Conservation (phyloP, 2,888 invertebrate genomes). For the Epistrophe eligans region DNA sequence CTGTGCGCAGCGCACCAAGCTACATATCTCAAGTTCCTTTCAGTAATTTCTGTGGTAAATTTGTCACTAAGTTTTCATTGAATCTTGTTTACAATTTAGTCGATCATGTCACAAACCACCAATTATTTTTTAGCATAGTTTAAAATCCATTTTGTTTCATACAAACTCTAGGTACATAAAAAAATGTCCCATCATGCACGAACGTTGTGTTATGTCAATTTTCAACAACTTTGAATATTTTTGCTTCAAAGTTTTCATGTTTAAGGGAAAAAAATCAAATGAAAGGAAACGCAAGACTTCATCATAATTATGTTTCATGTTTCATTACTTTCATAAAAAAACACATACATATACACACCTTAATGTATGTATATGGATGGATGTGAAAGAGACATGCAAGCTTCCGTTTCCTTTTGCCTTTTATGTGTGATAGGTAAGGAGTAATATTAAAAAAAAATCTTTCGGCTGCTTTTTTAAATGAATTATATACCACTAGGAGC, state of each 20-base stretch:
- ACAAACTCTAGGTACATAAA: neutral
- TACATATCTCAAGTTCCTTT: neutral
- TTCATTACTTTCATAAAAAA: conserved; percentile 66
- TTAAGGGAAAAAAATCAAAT: neutral
- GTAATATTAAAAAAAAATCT: too few relatives aligned
- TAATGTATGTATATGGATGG: conserved; percentile 13
- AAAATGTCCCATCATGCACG: conserved; percentile 17
- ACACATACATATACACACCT: conserved; percentile 35
- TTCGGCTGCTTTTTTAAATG: neutral
- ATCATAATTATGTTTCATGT: conserved; percentile 67
- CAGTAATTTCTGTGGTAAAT: neutral
- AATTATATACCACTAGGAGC: neutral
- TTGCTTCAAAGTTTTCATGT: conserved; percentile 9
- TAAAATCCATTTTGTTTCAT: conserved; percentile 18
- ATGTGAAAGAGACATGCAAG: conserved; percentile 53
- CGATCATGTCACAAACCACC: conserved; percentile 33
- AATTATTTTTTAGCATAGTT: conserved; percentile 24
- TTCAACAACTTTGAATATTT: conserved; percentile 29
- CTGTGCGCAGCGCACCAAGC: too few relatives aligned
- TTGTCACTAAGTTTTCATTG: neutral
- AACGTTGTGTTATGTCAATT: conserved; percentile 24
- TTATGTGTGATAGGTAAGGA: too few relatives aligned
- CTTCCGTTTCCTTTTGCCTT: conserved; percentile 57
- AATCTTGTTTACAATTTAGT: conserved; percentile 13
- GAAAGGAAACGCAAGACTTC: conserved; percentile 19